Evolutionary conservation across 2,113 vertebrate genomes (phyloP), one percentile per base, ranked within the genome.

Genomic region (Gallinago media): DNA sequence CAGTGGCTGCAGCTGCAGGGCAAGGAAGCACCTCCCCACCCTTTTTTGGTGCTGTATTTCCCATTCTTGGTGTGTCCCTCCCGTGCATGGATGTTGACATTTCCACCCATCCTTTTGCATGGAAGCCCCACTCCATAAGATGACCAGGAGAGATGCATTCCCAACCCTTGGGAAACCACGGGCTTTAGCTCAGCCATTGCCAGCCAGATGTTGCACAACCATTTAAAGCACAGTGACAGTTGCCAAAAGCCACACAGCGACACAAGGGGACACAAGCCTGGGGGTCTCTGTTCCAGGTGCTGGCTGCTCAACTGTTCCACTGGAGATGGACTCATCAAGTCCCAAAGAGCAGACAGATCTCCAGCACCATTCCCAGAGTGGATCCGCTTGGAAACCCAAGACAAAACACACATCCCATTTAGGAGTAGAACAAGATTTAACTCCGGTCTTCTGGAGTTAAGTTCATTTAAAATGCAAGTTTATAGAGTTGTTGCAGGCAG

Each of bases 201-300:
- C 29, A 9, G 58, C 34, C 81, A 65, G 66, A 76, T 12, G 74
- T 52, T 73, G 21, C 52, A 27, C n/a, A 92, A 59, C 55, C 63
- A 67, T 10, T 52, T 26, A 36, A 40, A 86, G 61, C 32, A 56
- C 0, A 22, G 56, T 9, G 80, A 44, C 25, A 4, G 65, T 25
- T 54, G 76, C 40, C 61, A 56, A 77, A 88, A 81, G 88, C 88
- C 91, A 72, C 8, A 1, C 23, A 65, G 76, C 75, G 71, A 52
- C 0, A 1, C 1, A 1, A 65, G 38, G 36, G 67, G 67, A 10
- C n/a, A 19, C 20, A 7, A 56, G 40, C 14, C 1, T 0, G 18
- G 44, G 44, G 26, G 19, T 63, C 59, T 59, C 65, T 2, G 7
- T 23, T 55, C 67, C 78, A 50, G 54, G 72, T 12, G 21, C 15